These are phyloP conservation scores for Clytia hemisphaerica DNA, from an alignment of 30 jellyfish, hydroid and myxozoan genomes.

Conservation along the genomic window DNA sequence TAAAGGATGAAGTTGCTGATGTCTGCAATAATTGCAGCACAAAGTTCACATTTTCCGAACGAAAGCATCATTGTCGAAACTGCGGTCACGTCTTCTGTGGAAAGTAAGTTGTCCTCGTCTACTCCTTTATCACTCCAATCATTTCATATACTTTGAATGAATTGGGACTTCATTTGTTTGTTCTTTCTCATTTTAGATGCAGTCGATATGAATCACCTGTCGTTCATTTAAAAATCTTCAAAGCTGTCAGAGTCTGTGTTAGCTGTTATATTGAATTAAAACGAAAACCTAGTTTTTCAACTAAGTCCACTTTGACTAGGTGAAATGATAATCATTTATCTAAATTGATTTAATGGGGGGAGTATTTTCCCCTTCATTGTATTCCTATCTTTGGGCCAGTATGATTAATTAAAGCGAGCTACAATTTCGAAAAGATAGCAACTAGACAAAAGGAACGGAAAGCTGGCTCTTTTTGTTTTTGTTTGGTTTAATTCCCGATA, in stretches of 20 bases:
- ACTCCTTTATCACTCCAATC: background rate
- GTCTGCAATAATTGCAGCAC: slow-evolving; percentile 55
- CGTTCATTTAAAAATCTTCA: slow-evolving; percentile 67
- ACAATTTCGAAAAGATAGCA: too few species aligned
- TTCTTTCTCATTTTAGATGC: slow-evolving; percentile 47
- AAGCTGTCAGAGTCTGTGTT: slow-evolving; percentile 83
- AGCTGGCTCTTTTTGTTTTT: too few species aligned
- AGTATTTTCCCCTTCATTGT: too few species aligned
- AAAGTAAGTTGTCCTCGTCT: slow-evolving; percentile 35
- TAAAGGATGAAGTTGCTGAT: slow-evolving; percentile 83
- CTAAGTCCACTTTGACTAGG: too few species aligned
- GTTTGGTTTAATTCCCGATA: too few species aligned
- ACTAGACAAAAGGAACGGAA: too few species aligned
- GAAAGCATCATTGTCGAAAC: slow-evolving; percentile 91
- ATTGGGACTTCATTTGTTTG: background rate
- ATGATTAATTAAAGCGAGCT: too few species aligned
- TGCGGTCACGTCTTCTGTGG: slow-evolving; percentile 90
- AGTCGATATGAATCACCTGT: slow-evolving; percentile 81
- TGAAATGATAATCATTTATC: too few species aligned
- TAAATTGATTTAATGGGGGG: too few species aligned
- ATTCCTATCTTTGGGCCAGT: too few species aligned
- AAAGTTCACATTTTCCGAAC: slow-evolving; percentile 69
- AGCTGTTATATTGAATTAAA: slow-evolving; percentile 51
- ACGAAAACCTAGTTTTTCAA: slow-evolving; percentile 30
- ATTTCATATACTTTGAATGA: background rate